Evolutionary conservation across 2,888 invertebrate genomes (phyloP).

Genomic region (Polietes domitor): DNA sequence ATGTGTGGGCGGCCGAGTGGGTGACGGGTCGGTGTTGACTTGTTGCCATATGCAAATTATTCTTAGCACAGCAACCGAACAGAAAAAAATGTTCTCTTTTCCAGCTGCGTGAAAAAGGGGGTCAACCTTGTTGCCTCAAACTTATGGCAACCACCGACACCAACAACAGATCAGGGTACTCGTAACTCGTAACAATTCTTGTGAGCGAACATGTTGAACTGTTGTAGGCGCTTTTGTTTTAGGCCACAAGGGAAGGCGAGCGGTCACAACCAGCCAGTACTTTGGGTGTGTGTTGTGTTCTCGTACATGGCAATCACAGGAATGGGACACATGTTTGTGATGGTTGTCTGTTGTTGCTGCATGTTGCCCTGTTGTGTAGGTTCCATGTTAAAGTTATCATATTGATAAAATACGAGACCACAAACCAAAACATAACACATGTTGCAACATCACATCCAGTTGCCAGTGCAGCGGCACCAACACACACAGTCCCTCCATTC

Average conservation of each 20-base stretch:
- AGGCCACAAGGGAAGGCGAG: slow-evolving; percentile 30
- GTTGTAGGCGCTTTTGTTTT: slow-evolving; percentile 57
- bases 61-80: too few species aligned
- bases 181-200: not conserved
- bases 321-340: not conserved
- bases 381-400: slow-evolving; percentile 59
- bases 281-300: not conserved
- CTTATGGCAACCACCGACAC: not conserved
- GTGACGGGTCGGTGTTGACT: not conserved
- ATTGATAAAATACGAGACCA: slow-evolving; percentile 67
- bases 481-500: slow-evolving; percentile 9
- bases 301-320: not conserved
- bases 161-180: not conserved
- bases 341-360: not conserved
- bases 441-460: slow-evolving; percentile 60
- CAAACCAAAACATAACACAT: slow-evolving; percentile 65
- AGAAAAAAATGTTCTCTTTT: not conserved
- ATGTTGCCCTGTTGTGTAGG: slow-evolving; percentile 37
- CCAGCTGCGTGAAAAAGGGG: slow-evolving; percentile 44
- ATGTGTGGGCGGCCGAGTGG: slow-evolving; percentile 28
- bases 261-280: not conserved
- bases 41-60: slow-evolving; percentile 35
- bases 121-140: slow-evolving; percentile 52
- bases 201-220: not conserved
- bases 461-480: slow-evolving; percentile 1